Evolutionary conservation across 2,113 vertebrate species (phyloP).

Genomic region (Mionectes macconnelli): DNA sequence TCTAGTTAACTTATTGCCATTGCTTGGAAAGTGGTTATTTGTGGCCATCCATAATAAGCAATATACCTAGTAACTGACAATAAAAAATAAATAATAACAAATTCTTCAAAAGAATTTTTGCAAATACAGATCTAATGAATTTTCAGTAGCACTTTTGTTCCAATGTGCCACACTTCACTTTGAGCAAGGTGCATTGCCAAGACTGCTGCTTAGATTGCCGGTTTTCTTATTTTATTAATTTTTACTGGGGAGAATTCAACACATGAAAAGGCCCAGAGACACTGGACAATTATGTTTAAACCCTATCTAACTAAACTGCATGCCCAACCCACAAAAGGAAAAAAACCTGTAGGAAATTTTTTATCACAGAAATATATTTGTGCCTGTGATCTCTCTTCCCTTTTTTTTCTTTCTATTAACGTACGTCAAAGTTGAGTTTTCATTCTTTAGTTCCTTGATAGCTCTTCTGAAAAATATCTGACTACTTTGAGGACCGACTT

Average conservation of each 20-base stretch:
- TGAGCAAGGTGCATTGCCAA: not conserved
- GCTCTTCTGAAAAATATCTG: not conserved
- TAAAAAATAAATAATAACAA: not conserved
- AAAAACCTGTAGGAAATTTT: not conserved
- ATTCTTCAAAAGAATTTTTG: not conserved
- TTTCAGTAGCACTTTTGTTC: not conserved
- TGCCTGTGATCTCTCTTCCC: not conserved
- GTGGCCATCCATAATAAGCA: not conserved
- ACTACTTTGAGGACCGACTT: not conserved
- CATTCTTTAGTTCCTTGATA: not conserved
- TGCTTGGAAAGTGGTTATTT: not conserved
- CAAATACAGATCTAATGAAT: not conserved
- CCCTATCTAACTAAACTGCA: rapidly evolving
- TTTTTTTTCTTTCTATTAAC: not conserved
- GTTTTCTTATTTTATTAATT: not conserved
- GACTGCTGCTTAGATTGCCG: not conserved
- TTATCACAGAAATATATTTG: not conserved
- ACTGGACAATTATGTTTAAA: not conserved
- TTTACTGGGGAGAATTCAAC: not conserved
- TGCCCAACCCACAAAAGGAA: not conserved
- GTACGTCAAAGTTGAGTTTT: not conserved
- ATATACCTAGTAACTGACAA: not conserved
- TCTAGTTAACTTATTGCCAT: not conserved
- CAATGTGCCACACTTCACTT: not conserved
- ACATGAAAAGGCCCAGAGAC: not conserved